Conservation (phyloP, 2,888 invertebrate species). For the Agrochola lota region DNA sequence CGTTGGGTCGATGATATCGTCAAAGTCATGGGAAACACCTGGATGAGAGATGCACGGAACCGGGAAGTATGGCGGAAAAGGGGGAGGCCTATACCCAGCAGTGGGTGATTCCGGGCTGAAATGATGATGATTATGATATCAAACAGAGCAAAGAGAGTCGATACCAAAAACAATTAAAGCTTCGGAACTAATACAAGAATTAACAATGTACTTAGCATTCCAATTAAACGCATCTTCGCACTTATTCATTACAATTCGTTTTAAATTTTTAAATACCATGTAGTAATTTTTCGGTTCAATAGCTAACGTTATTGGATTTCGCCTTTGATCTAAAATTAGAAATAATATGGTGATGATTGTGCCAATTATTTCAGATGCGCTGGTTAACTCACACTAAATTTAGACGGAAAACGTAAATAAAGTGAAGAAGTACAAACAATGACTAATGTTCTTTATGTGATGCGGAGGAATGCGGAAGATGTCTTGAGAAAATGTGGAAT, state of each 20-base stretch:
- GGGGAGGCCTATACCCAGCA: too few species aligned
- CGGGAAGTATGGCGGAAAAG: too few species aligned
- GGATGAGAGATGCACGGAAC: too few species aligned
- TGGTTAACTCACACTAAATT: slow-evolving; percentile 18
- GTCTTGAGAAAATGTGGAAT: neutral
- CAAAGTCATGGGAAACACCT: too few species aligned
- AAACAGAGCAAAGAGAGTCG: neutral
- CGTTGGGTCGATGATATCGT: too few species aligned
- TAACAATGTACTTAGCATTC: slow-evolving; percentile 25
- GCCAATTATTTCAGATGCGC: slow-evolving; percentile 43
- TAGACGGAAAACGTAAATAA: slow-evolving; percentile 27
- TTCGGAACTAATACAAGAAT: slow-evolving; percentile 34
- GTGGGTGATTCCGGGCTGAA: too few species aligned
- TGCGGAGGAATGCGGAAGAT: slow-evolving; percentile 10
- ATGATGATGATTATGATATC: too few species aligned
- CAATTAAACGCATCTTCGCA: slow-evolving; percentile 46
- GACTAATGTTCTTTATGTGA: slow-evolving; percentile 3
- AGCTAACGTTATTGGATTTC: slow-evolving; percentile 45
- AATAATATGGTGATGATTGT: slow-evolving; percentile 31
- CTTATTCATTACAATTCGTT: slow-evolving; percentile 15
- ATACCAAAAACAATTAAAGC: neutral
- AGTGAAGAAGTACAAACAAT: slow-evolving; percentile 16
- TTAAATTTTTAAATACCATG: slow-evolving; percentile 37
- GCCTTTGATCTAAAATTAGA: slow-evolving; percentile 48
- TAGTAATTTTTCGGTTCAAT: slow-evolving; percentile 60